A percentile compares a stretch with the other conserved stretches of the same genome.
Evolutionary conservation across 2,888 invertebrate genomes (phyloP).

Genomic region (Pharmacophagus antenor): DNA sequence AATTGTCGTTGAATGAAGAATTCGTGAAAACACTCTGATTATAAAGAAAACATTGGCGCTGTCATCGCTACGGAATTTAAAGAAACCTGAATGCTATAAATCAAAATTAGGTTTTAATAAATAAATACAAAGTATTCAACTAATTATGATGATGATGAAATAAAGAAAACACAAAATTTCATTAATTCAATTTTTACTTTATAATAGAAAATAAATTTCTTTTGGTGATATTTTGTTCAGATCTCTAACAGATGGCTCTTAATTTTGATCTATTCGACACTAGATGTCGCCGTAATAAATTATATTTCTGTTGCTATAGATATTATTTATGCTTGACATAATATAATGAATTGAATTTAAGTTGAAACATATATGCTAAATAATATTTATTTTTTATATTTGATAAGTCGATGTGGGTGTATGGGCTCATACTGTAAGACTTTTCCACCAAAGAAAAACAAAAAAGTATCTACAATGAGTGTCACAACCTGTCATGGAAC

Average conservation of each 20-base stretch:
- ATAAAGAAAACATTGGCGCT: conserved; percentile 79
- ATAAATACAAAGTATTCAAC: not conserved
- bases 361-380: no score
- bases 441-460: no score
- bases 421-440: no score
- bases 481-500: no score
- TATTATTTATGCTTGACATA: not conserved
- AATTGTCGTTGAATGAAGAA: conserved; percentile 76
- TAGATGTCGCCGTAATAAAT: conserved; percentile 43
- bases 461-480: no score
- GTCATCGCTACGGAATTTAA: conserved; percentile 55
- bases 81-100: conserved; percentile 38
- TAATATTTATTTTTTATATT: no score
- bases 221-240: conserved; percentile 31
- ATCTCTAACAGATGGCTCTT: conserved; percentile 39
- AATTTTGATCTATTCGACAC: conserved; percentile 40
- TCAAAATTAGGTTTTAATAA: not conserved
- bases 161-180: not conserved
- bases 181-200: not conserved
- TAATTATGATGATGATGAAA: no score
- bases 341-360: no score
- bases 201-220: not conserved
- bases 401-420: no score
- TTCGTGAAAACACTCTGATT: conserved; percentile 77
- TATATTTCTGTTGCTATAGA: no score